Evolutionary conservation across 2,888 invertebrate genomes (phyloP), one percentile per base, ranked within the genome.

Genomic region (Leptinotarsa haldemani): DNA sequence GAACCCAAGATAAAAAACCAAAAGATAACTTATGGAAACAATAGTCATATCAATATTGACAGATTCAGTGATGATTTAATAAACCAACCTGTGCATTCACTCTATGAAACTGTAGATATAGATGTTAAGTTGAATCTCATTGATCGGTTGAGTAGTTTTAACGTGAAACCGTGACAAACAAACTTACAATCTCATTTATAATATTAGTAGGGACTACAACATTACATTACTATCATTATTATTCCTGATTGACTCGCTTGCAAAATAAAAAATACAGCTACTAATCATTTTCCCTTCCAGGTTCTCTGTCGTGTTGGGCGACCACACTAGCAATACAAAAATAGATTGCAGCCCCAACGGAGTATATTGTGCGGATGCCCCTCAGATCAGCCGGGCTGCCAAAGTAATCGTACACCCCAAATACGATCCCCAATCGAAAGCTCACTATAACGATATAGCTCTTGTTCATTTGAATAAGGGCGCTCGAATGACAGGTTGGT

Each of bases 381-480:
- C 86, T 0, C 80, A 87, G 65, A 83, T 85, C 50, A 84, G 89
- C 20, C 84, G 86, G 22, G 88, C 89, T 4, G 87, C 87, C 69
- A 83, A 84, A 68, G 83, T 83, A 53, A 88, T 88, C 52, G 82
- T 88, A 0, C 89, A 90, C 78, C 85, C 86, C 0, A 82, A 85
- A 0, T 90, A 90, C 83, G 80, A 86, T 74, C 76, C 77, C 66
- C 77, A 79, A 22, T 80, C 81, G 7, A 75, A 74, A 22, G 79
- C 82, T 74, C 85, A 86, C 73, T 82, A 85, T 71, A 81, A 88
- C 76, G 90, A 90, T 78, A 88, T 90, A 18, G 90, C 89, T 1
- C 78, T 90, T 50, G 82, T 90, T 47, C 87, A 88, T 73, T 78
- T 90, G 65, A 84, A 81, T 47, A 81, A 82, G 56, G 79, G 83